Base-by-base conservation (phyloP, 2,113 vertebrate species). In the Gymnarchus niloticus region DNA sequence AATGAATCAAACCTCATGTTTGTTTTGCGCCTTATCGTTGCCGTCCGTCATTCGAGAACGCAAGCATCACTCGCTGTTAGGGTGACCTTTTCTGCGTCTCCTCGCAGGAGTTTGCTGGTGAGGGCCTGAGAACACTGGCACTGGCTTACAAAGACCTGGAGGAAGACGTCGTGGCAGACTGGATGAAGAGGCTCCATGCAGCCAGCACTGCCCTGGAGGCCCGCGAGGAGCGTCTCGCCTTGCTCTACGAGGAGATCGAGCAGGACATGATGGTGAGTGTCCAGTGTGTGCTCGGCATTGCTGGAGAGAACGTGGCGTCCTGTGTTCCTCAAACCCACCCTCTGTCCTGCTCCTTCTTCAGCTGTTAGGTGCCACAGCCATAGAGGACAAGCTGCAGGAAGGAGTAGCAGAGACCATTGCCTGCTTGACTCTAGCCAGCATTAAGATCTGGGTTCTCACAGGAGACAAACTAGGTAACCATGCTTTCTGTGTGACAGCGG, bases 351-450 rank as follows among this genome's bases (percentile, higher is more conserved):
- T 78, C 49, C 25, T 77, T 59, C 9, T 89, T 90, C 84, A 97
- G 96, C 93, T 97, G 88, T 88, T 96, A 90, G 96, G 96, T 89
- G 96, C 96, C 84, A 96, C 96, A 85, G 96, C 96, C 5, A 89
- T 97, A 52, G 96, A 97, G 91, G 96, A 97, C 90, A 96, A 96
- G 90, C 93, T 96, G 51, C 96, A 97, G 90, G 96, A 96, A 23
- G 96, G 96, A 44, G 96, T 97, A 51, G 94, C 90, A 19, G 95
- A 96, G 89, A 96, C 96, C 0, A 90, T 96, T 33, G 88, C 93
- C 86, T 93, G 92, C 88, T 92, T 97, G 65, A 94, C 87, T 80
- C 89, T 96, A 49, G 95, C 95, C 25, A 94, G 95, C 89, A 96
- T 96, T 89, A 97, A 96, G 92, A 94, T 96, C 88, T 97, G 96